Evolutionary conservation across 2,888 invertebrate species (phyloP).

Genomic region (Machimus atricapillus): DNA sequence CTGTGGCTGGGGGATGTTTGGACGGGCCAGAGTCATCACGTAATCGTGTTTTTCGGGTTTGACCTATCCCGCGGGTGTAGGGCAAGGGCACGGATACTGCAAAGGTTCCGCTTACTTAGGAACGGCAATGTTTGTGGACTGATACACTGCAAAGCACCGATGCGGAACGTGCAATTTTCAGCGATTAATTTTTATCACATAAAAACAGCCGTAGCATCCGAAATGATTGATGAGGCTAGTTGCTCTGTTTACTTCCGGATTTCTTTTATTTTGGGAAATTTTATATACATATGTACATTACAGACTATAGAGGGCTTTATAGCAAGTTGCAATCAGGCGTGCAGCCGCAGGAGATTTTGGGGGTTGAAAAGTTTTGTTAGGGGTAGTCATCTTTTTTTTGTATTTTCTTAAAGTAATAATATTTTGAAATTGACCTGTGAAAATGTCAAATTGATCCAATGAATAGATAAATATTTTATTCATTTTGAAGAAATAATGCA

Average conservation of each 20-base stretch:
- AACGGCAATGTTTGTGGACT: background rate
- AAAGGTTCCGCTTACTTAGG: background rate
- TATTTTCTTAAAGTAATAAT: too few species aligned
- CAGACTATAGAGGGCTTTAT: too few species aligned
- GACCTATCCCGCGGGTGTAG: background rate
- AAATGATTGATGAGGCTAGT: background rate
- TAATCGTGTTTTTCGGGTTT: background rate
- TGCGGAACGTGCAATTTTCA: background rate
- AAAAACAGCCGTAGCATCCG: background rate
- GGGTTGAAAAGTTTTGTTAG: too few species aligned
- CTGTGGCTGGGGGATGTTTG: background rate
- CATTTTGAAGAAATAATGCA: too few species aligned
- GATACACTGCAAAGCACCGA: background rate
- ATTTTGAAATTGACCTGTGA: too few species aligned
- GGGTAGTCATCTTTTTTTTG: too few species aligned
- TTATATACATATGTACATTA: too few species aligned
- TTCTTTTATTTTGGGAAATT: background rate
- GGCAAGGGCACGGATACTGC: background rate
- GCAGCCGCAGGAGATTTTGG: too few species aligned
- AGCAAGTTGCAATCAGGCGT: too few species aligned
- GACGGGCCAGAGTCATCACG: background rate
- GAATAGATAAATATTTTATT: too few species aligned
- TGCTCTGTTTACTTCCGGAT: background rate
- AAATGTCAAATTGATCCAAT: too few species aligned
- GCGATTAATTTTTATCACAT: background rate